These are phyloP conservation scores for Eupithecia vulgata DNA, from an alignment of 2,888 invertebrate genomes.

Conservation along the genomic window DNA sequence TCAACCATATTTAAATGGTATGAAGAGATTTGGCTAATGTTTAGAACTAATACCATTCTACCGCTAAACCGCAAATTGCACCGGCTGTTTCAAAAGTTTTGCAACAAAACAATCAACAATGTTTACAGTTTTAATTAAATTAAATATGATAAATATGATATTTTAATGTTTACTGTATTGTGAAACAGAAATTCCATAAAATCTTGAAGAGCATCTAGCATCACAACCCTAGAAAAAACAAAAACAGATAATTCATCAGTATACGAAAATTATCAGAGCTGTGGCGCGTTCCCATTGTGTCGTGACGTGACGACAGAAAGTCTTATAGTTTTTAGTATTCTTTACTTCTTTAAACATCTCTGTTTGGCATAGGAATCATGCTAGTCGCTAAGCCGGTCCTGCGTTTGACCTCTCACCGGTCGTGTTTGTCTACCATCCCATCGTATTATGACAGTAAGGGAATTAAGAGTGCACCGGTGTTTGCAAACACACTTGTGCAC, in stretches of 20 bases:
- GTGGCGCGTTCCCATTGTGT: too few relatives aligned
- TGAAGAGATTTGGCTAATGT: slow-evolving; percentile 33
- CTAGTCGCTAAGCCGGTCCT: too few relatives aligned
- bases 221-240: neutral
- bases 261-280: neutral
- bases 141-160: neutral
- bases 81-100: slow-evolving; percentile 21
- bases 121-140: slow-evolving; percentile 6
- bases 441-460: too few relatives aligned
- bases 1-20: slow-evolving; percentile 7
- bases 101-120: slow-evolving; percentile 28
- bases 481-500: too few relatives aligned
- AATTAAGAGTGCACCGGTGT: too few relatives aligned
- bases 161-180: neutral
- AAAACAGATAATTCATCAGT: neutral
- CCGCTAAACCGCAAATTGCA: slow-evolving; percentile 40
- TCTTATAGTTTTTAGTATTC: neutral
- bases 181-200: neutral
- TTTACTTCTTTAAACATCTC: neutral
- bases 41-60: slow-evolving; percentile 34
- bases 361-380: neutral
- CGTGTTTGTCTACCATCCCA: too few relatives aligned
- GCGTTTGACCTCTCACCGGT: too few relatives aligned
- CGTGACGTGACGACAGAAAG: too few relatives aligned
- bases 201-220: neutral